Base-by-base conservation (phyloP, 1,140 invertebrate species). In the Camponotus pennsylvanicus region DNA sequence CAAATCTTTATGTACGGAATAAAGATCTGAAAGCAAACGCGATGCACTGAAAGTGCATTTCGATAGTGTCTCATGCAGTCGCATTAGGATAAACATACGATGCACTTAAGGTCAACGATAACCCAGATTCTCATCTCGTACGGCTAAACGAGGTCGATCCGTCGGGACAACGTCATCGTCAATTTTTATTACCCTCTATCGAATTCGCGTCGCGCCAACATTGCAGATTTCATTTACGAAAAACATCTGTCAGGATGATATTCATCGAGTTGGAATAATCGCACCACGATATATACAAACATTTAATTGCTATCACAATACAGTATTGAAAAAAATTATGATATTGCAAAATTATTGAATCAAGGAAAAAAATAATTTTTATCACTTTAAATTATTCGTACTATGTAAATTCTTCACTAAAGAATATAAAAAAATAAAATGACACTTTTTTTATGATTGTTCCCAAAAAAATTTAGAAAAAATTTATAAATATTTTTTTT, bases 181-280 rank as follows among this genome's bases (percentile, higher is more conserved):
- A 77, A 77, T 66, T 78, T 78, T 78, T 78, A 64, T 66, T 45
- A 34, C 27, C 40, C 76, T 64, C 40, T 61, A 49, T 66, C 66
- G 32, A 78, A 66, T 78, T 66, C 32, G 32, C 61, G 76, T 61
- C 76, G 11, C 42, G 27, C 40, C 59, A 66, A 64, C 42, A 49
- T 49, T 27, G 76, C 61, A 21, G 59, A 78, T 78, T 66, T 78
- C 27, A 66, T 78, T 78, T 40, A 49, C 32, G 40, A 32, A 42
- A 52, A 66, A 45, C 6, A 59, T 64, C 13, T 15, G 15, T 18
- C 27, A 59, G 32, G 7, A 34, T 13, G 18, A 49, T 52, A 45
- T 64, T 78, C n/a, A 32, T 45, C 75, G 27, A 15, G 5, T 7
- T 9, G 75, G 5, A 78, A 66, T 66, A 78, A 32, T 66, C 61